Percentiles rank a stretch among this genome's conserved stretches.
phyloP scores from a whole-genome alignment of 2,113 vertebrate genomes.

The Larimichthys crocea region DNA sequence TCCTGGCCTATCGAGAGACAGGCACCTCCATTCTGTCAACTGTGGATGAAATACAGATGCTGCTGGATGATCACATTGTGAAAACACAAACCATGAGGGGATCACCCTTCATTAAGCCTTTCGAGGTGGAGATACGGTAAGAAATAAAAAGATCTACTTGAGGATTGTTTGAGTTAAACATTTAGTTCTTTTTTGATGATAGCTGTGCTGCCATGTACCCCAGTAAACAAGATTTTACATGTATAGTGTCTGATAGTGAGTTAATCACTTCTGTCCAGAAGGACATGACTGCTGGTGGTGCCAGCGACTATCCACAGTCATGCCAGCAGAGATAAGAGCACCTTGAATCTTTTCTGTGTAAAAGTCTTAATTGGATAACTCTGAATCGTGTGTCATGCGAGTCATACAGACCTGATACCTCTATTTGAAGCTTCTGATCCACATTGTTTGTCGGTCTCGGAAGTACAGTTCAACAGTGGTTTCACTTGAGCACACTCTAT shows the following conservation, averaged over 20 bases:
- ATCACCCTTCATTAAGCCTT: slow-evolving; percentile 90
- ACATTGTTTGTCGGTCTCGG: neutral
- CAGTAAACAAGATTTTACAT: neutral
- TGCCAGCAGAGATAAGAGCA: neutral
- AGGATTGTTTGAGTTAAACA: too few species aligned
- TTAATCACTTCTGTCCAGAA: neutral
- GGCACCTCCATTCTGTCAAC: slow-evolving; percentile 89
- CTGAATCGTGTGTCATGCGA: neutral
- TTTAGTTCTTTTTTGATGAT: too few species aligned
- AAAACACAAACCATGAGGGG: slow-evolving; percentile 93
- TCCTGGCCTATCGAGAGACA: slow-evolving; percentile 87
- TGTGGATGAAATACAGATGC: slow-evolving; percentile 89
- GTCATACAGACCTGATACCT: neutral
- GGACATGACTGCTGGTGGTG: neutral
- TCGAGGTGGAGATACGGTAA: slow-evolving; percentile 88
- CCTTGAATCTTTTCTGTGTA: too few species aligned
- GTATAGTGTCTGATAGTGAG: neutral
- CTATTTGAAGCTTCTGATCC: neutral
- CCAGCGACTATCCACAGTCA: neutral
- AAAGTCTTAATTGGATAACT: neutral
- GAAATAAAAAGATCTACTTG: neutral
- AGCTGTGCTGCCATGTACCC: neutral
- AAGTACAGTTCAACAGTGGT: neutral
- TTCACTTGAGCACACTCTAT: neutral
- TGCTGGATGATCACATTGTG: slow-evolving; percentile 91